phyloP scores from a whole-genome alignment of 2,113 vertebrate genomes.

The Crotalus horridus region DNA sequence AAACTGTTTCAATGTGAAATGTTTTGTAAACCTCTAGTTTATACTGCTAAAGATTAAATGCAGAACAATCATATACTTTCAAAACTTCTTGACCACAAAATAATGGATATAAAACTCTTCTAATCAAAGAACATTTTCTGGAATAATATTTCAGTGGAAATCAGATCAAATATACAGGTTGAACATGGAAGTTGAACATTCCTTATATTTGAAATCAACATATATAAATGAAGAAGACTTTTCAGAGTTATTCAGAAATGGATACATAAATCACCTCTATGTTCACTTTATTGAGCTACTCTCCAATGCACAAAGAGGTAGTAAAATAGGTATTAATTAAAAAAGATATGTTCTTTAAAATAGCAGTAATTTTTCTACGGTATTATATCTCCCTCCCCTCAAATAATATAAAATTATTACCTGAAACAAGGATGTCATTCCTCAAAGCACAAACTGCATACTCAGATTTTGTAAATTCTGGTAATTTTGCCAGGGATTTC shows the following conservation, averaged over 20 bases:
- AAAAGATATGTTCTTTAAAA: not conserved
- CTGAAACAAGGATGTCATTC: constrained; percentile 97
- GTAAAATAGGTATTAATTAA: not conserved
- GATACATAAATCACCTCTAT: not conserved
- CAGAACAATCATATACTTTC: not conserved
- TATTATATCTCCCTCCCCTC: not conserved
- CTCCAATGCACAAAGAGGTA: not conserved
- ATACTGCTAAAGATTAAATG: not conserved
- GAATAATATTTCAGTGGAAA: not conserved
- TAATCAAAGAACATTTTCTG: not conserved
- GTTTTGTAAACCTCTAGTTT: not conserved
- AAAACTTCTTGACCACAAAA: not conserved
- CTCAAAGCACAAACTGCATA: constrained; percentile 95
- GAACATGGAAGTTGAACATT: not conserved
- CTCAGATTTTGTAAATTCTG: constrained; percentile 97
- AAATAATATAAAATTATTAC: constrained; percentile 67
- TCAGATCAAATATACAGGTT: not conserved
- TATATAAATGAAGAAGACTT: not conserved
- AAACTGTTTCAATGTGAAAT: not conserved
- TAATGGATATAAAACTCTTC: not conserved
- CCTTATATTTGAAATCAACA: not conserved
- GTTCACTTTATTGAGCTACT: not conserved
- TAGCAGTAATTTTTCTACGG: not conserved
- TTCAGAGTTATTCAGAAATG: not conserved
- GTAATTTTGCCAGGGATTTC: constrained; percentile 95